These are phyloP conservation scores for Lepidocolaptes lacrymiger DNA, from an alignment of 2,797 vertebrate genomes.

Conservation along the genomic window DNA sequence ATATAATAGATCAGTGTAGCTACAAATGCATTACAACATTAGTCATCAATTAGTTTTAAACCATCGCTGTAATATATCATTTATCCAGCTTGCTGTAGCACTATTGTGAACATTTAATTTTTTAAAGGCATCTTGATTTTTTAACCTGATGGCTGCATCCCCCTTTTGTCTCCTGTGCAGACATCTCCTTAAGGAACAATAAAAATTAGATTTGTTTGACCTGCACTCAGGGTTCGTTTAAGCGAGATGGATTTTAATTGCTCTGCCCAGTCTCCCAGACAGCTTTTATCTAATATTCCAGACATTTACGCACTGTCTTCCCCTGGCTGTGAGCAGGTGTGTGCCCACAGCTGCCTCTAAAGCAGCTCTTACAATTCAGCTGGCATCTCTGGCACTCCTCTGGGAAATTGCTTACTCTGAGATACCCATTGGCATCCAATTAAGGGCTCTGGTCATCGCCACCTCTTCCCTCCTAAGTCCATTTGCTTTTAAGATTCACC, in stretches of 20 bases:
- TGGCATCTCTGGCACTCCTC: conserved; percentile 52
- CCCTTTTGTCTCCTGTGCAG: conserved; percentile 75
- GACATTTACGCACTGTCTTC: conserved; percentile 79
- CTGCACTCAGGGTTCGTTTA: conserved; percentile 76
- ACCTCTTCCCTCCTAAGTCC: conserved; percentile 40
- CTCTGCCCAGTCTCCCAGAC: conserved; percentile 76
- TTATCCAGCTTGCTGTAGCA: conserved; percentile 76
- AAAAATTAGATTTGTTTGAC: conserved; percentile 84
- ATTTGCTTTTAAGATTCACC: conserved; percentile 36
- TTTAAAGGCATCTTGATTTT: conserved; percentile 77
- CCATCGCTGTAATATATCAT: conserved; percentile 78
- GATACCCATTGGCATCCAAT: conserved; percentile 44
- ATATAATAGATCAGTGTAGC: conserved; percentile 80
- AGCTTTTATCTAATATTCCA: conserved; percentile 81
- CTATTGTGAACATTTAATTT: conserved; percentile 81
- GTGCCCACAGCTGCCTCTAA: conserved; percentile 58
- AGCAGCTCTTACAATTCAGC: conserved; percentile 71
- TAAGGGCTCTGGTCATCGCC: conserved; percentile 43
- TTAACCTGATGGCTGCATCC: conserved; percentile 72
- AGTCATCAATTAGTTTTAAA: conserved; percentile 85
- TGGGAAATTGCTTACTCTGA: conserved; percentile 65
- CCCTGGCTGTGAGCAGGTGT: conserved; percentile 68
- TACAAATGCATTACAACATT: conserved; percentile 82
- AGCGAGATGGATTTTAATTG: conserved; percentile 82
- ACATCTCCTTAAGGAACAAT: conserved; percentile 81